These are phyloP conservation scores for Sciurus carolinensis DNA, from an alignment of 2,797 vertebrate species.

Conservation along the genomic window DNA sequence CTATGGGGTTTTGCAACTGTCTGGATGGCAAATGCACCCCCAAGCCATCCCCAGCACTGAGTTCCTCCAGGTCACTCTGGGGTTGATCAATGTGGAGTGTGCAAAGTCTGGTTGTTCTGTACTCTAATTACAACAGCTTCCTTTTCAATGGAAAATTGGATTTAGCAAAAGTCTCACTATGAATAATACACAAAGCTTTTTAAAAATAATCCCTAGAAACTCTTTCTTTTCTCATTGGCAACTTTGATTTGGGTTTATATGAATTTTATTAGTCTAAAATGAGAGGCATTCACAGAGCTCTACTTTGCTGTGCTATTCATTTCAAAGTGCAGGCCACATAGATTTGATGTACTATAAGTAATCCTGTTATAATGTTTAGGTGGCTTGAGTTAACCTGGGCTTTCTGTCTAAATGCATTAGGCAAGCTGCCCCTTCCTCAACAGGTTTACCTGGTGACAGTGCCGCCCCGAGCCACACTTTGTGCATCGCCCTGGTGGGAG, in stretches of 20 bases:
- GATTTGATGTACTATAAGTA: constrained; percentile 43
- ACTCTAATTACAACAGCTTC: neutral
- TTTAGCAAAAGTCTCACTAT: constrained; percentile 39
- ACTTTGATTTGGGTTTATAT: constrained; percentile 56
- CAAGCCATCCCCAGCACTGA: neutral
- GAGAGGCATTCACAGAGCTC: constrained; percentile 21
- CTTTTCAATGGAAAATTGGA: neutral
- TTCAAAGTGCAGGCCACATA: constrained; percentile 38
- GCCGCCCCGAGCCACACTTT: neutral
- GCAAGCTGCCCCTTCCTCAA: constrained; percentile 19
- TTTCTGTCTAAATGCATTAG: constrained; percentile 65
- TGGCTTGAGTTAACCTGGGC: neutral
- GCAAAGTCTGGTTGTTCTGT: neutral
- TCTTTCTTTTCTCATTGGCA: constrained; percentile 64
- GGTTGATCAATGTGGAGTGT: neutral
- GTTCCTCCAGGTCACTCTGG: neutral
- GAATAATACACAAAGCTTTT: constrained; percentile 66
- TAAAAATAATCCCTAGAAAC: constrained; percentile 65
- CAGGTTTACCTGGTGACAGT: neutral
- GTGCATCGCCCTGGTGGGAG: neutral
- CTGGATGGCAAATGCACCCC: neutral
- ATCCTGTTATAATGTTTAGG: constrained; percentile 57
- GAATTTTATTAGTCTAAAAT: constrained; percentile 77
- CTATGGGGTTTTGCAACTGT: neutral
- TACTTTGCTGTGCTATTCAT: constrained; percentile 55